phyloP scores from a whole-genome alignment of 2,888 invertebrate species.

The Dryomyza anilis region DNA sequence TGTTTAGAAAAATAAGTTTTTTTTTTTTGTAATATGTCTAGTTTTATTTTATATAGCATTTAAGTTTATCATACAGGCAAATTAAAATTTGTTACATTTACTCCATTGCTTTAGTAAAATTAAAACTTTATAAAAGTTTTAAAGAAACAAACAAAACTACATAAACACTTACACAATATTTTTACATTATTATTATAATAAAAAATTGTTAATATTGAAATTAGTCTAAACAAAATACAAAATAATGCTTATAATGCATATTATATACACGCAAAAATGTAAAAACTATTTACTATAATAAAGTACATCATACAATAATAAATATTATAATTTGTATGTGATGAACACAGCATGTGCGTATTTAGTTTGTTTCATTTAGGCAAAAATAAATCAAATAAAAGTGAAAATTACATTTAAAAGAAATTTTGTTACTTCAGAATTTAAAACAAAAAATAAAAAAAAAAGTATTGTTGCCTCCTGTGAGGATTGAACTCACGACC shows the following conservation, averaged over 20 bases:
- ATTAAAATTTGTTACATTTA: too few relatives aligned
- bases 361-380: neutral
- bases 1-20: too few relatives aligned
- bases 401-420: neutral
- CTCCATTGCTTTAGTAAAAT: too few relatives aligned
- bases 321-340: neutral
- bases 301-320: neutral
- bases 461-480: slow-evolving; percentile 37
- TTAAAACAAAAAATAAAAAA: slow-evolving; percentile 1
- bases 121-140: too few relatives aligned
- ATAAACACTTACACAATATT: neutral
- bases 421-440: neutral
- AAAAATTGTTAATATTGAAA: neutral
- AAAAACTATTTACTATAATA: neutral
- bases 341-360: too few relatives aligned
- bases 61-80: too few relatives aligned
- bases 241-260: neutral
- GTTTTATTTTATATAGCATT: too few relatives aligned
- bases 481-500: slow-evolving; percentile 46
- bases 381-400: neutral
- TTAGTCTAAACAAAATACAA: slow-evolving; percentile 2
- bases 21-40: too few relatives aligned
- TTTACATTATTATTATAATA: neutral
- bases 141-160: too few relatives aligned
- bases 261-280: neutral